These are phyloP conservation scores for Cosmia pyralina DNA, from an alignment of 2,888 invertebrate species.

Conservation along the genomic window DNA sequence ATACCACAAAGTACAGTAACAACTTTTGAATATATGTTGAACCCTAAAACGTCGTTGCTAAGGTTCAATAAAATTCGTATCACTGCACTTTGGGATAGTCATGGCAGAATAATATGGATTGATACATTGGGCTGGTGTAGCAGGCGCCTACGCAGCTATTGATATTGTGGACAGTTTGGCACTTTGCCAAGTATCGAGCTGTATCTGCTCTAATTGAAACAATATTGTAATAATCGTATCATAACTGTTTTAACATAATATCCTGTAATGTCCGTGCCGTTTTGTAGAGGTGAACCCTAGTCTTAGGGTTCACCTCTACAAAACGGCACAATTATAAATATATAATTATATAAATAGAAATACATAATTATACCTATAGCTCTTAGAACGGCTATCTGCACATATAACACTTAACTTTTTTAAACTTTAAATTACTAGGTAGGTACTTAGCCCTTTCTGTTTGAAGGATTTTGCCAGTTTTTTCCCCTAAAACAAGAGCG, in stretches of 20 bases:
- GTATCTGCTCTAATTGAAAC: slow-evolving; percentile 42
- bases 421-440: background rate
- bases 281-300: background rate
- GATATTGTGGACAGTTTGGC: slow-evolving; percentile 42
- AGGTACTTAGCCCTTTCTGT: background rate
- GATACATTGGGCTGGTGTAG: slow-evolving; percentile 7
- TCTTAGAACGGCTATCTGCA: background rate
- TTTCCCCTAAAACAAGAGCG: background rate
- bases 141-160: slow-evolving; percentile 44
- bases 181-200: slow-evolving; percentile 25
- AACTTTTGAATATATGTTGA: slow-evolving; percentile 2
- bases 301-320: too few relatives aligned
- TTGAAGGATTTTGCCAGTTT: background rate
- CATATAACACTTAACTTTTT: too few relatives aligned
- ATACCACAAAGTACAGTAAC: slow-evolving; percentile 3
- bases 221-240: slow-evolving; percentile 20
- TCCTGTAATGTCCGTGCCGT: background rate
- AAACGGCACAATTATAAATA: too few relatives aligned
- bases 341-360: too few relatives aligned
- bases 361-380: background rate
- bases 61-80: background rate
- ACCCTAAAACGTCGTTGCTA: slow-evolving; percentile 13
- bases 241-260: slow-evolving; percentile 4
- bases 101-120: background rate
- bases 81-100: background rate